Base-by-base conservation (phyloP, 2,113 vertebrate genomes). In the Trinectes maculatus region DNA sequence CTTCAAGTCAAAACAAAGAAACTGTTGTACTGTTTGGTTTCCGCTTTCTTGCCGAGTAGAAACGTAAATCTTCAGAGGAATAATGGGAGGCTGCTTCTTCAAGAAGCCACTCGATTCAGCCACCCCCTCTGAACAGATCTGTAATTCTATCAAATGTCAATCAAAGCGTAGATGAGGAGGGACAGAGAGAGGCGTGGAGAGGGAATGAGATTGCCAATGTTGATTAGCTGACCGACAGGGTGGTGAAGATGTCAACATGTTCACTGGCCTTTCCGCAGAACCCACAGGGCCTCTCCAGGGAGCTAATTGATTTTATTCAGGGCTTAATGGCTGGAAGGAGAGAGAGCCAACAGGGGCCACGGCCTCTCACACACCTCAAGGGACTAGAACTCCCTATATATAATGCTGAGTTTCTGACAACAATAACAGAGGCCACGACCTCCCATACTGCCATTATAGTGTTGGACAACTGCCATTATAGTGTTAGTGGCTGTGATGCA, bases 271-370 rank as follows among this genome's bases (percentile, higher is more conserved):
- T 72, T 87, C 70, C 59, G 85, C 70, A 58, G 55, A 65, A 68
- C 74, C 62, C 79, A 47, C 70, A 28, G 62, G 70, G 48, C 63
- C 56, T 31, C 80, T 83, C 79, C 43, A 48, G 72, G 74, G 72
- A 85, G 76, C 67, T 91, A 89, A 92, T 89, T 91, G 88, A 91
- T 91, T 91, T 77, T 75, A 89, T 89, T 92, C 80, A 82, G 62
- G 65, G 47, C 49, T 71, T 86, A 91, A 92, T 90, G 81, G 79
- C 79, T 47, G 29, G 55, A 46, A 66, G 73, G 75, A 72, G 24
- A 40, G 62, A 61, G 58, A 63, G 72, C 47, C 60, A 77, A 72
- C 37, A 48, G 63, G 56, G 78, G 52, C 59, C 64, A 56, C 34
- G 39, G 58, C 46, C 39, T 62, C 67, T 74, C 47, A 44, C 54